Evolutionary conservation across 2,888 invertebrate species (phyloP).

Genomic region (Maniola hyperantus): DNA sequence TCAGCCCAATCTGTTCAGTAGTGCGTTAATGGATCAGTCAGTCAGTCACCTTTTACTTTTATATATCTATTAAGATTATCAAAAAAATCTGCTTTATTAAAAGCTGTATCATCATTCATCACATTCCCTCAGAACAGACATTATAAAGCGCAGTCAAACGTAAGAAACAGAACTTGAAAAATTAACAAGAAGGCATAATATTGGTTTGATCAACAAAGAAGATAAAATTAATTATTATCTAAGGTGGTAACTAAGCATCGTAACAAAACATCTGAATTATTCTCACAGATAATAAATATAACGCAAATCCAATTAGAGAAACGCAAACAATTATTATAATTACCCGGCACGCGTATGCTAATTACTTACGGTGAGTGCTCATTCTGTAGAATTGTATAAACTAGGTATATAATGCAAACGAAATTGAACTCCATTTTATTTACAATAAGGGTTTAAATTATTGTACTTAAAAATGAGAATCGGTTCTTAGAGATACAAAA

Average conservation of each 20-base stretch:
- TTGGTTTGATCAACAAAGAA: neutral
- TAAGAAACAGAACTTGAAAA: no score
- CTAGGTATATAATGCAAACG: neutral
- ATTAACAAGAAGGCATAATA: no score
- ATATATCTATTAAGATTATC: no score
- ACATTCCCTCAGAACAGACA: no score
- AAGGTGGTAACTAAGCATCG: constrained; percentile 3
- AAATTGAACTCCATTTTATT: neutral
- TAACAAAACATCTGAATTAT: constrained; percentile 11
- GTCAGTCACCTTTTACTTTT: no score
- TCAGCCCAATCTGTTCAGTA: no score
- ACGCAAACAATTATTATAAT: constrained; percentile 48
- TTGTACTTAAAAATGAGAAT: neutral
- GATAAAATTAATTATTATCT: neutral
- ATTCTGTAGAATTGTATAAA: neutral
- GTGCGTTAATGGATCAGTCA: no score
- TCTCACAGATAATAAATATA: constrained; percentile 31
- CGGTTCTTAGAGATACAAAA: neutral
- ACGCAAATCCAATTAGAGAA: constrained; percentile 47
- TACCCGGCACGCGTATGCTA: constrained; percentile 44
- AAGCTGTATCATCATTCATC: no score
- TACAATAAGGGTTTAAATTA: neutral
- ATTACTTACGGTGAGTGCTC: constrained; percentile 36
- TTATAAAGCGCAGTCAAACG: no score
- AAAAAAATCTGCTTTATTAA: no score